Evolutionary conservation across 2,113 vertebrate species (phyloP).

Genomic region (Aepyceros melampus): DNA sequence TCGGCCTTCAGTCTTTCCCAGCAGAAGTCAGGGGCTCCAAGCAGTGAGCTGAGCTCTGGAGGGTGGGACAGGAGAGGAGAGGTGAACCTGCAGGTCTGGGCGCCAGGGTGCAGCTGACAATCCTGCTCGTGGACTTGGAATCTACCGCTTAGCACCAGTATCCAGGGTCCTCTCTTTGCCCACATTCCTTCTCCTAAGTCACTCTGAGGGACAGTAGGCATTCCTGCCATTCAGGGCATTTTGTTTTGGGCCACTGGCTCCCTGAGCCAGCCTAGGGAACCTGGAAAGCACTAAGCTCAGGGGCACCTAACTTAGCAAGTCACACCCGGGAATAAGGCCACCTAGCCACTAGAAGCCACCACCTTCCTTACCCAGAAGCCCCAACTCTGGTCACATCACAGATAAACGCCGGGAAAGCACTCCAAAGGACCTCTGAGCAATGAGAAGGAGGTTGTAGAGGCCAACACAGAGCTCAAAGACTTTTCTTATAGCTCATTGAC

Average conservation of each 20-base stretch:
- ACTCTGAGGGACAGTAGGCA: background rate
- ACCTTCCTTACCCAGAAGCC: background rate
- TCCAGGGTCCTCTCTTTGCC: background rate
- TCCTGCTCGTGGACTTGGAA: background rate
- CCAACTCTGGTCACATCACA: background rate
- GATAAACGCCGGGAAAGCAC: background rate
- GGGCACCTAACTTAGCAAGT: background rate
- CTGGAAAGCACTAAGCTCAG: background rate
- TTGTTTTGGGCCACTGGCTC: background rate
- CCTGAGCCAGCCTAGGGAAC: background rate
- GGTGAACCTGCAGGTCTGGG: background rate
- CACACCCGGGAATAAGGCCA: background rate
- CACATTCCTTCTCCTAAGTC: background rate
- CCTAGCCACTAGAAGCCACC: background rate
- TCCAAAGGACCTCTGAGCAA: background rate
- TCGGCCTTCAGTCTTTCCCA: background rate
- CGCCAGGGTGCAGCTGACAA: accelerated
- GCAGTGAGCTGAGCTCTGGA: background rate
- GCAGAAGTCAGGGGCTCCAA: background rate
- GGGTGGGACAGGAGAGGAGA: background rate
- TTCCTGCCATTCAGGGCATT: background rate
- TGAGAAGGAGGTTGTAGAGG: background rate
- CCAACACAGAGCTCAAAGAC: background rate
- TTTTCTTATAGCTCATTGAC: background rate
- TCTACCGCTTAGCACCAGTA: background rate